Evolutionary conservation across 2,888 invertebrate genomes (phyloP), one percentile per base, ranked within the genome.

Genomic region (Gryllus longicercus): DNA sequence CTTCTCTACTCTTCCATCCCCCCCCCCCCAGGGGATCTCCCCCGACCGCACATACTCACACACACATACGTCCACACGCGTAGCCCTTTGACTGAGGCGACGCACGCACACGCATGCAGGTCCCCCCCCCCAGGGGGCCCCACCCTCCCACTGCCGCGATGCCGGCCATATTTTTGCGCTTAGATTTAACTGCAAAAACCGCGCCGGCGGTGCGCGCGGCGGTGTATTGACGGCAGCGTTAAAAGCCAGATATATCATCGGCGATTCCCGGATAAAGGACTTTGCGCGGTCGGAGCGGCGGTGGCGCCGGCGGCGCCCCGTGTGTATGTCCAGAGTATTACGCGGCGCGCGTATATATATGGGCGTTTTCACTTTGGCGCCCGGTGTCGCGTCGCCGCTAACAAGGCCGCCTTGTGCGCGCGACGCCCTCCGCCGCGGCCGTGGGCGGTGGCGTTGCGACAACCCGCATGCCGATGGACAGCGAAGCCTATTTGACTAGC

Each of bases 151-250:
- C 63, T 4, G 3, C 63, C n/a, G 63, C 16, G 63, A 63, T n/a
- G 63, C n/a, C n/a, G 63, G 63, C 63, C 63, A 63, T 63, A 63
- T 63, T 63, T 63, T 63, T 63, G 63, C 63, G 63, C 63, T 63
- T 63, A 63, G 16, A 63, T 63, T 63, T 63, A 63, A 63, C 63
- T 63, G 63, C 63, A 63, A 63, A 63, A 63, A 63, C 63, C 63
- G 63, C 63, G 63, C n/a, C 16, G 63, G 16, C 63, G n/a, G 63
- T 5, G 11, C 63, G 16, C n/a, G n/a, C 16, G n/a, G 63, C 63
- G 63, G 63, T 18, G 63, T 63, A 63, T 63, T 63, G 63, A 63
- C 63, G 63, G 63, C 63, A 63, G 63, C 63, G 63, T 63, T 63
- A 63, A 63, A 63, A 63, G 63, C 63, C 63, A 63, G 63, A 63